Evolutionary conservation across 2,797 vertebrate species (phyloP).

Genomic region (Sternotherus odoratus): DNA sequence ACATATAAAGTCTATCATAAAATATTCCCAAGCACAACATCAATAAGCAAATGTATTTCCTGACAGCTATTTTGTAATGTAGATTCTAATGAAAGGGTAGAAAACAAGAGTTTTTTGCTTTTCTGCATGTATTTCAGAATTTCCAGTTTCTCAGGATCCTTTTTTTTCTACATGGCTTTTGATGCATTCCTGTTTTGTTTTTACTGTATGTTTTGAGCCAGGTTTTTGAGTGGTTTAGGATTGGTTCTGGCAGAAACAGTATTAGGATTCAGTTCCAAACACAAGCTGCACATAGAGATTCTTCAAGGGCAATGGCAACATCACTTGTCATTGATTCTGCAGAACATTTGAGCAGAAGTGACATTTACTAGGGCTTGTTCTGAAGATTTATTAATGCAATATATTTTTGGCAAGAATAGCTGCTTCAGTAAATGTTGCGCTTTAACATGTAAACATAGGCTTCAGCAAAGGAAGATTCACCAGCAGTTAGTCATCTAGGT

Average conservation of each 20-base stretch:
- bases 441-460: constrained; percentile 58
- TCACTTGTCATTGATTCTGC: constrained; percentile 70
- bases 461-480: constrained; percentile 44
- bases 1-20: background rate
- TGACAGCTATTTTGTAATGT: background rate
- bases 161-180: background rate
- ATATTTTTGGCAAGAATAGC: constrained; percentile 73
- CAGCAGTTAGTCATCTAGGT: constrained; percentile 58
- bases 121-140: background rate
- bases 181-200: background rate
- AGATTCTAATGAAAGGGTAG: background rate
- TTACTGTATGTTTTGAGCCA: background rate
- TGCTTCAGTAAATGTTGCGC: constrained; percentile 72
- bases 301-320: constrained; percentile 68
- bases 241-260: background rate
- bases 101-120: background rate
- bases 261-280: constrained; percentile 48
- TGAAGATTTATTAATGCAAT: constrained; percentile 73
- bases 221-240: constrained; percentile 27
- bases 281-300: background rate
- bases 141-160: background rate
- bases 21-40: background rate
- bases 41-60: background rate
- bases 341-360: constrained; percentile 73
- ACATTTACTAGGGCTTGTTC: constrained; percentile 76